Evolutionary conservation across 2,888 invertebrate species (phyloP), one percentile per base, ranked within the genome.

Genomic region (Saturnia pavonia): DNA sequence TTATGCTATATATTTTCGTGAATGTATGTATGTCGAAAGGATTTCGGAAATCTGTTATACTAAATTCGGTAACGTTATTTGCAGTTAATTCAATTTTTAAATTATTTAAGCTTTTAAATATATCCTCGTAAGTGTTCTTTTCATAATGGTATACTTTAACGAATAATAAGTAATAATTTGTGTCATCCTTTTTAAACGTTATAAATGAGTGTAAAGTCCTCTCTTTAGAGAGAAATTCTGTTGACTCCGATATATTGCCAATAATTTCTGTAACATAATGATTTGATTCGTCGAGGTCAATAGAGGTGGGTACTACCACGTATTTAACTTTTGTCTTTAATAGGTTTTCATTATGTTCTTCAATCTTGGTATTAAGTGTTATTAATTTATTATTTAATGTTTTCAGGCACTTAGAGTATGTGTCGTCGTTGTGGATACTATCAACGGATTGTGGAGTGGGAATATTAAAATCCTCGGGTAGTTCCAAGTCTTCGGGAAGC

Each of bases 171-270:
- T 8, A 11, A 11, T 57, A 57, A 22, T 7, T 48, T 48, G 6
- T 48, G 16, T 48, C 16, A 11, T 14, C 48, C 9, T 2, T 48
- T 3, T 8, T 48, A 11, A 48, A 14, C 9, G 48, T 2, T 11
- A 48, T 12, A 11, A 14, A 8, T 42, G 42, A 8, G 16, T 48
- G 48, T 48, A 48, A 14, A 3, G 12, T 48, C 14, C 48, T 48
- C 2, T 48, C 48, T 73, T 75, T 12, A 12, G 9, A 11, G 2
- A 14, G 48, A 11, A 73, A 65, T 48, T 74, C 74, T 8, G 74
- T 77, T 76, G 0, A 78, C 78, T 2, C 77, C 73, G 3, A n/a
- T 68, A 3, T 43, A 68, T 19, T n/a, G n/a, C n/a, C n/a, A n/a
- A n/a, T n/a, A n/a, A n/a, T n/a, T n/a, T n/a, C n/a, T n/a, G n/a